These are phyloP conservation scores for Cynopterus brachyotis DNA, from an alignment of 2,113 vertebrate genomes.

Conservation along the genomic window DNA sequence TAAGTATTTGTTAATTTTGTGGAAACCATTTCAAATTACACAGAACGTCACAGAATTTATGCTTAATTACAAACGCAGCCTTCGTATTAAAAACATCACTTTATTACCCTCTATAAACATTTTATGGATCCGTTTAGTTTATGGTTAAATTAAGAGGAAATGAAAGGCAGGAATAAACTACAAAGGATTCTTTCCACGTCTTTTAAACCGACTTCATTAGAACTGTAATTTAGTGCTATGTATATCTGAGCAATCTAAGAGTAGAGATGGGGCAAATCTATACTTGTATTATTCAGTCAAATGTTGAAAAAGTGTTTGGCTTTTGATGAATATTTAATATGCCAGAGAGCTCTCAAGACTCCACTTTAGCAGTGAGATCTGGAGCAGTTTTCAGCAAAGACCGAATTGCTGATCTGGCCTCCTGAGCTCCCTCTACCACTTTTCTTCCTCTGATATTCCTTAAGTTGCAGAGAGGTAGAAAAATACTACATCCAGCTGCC, in stretches of 20 bases:
- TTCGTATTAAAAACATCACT: slow-evolving; percentile 77
- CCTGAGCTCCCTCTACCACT: not conserved
- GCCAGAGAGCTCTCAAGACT: slow-evolving; percentile 18
- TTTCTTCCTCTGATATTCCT: slow-evolving; percentile 25
- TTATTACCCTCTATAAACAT: slow-evolving; percentile 78
- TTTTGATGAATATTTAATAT: slow-evolving; percentile 75
- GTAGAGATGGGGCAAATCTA: slow-evolving; percentile 41
- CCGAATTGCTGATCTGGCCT: slow-evolving; percentile 20
- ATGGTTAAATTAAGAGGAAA: slow-evolving; percentile 79
- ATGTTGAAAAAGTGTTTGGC: slow-evolving; percentile 60
- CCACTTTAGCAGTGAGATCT: slow-evolving; percentile 20
- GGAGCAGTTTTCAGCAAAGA: slow-evolving; percentile 24
- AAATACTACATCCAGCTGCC: not conserved
- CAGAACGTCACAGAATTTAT: slow-evolving; percentile 66
- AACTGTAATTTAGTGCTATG: slow-evolving; percentile 64
- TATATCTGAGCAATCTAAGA: not conserved
- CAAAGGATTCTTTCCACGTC: slow-evolving; percentile 66
- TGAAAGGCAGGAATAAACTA: slow-evolving; percentile 67
- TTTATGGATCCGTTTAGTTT: slow-evolving; percentile 79
- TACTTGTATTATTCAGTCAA: slow-evolving; percentile 64
- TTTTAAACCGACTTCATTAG: slow-evolving; percentile 70
- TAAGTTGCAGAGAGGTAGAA: not conserved
- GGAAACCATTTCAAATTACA: slow-evolving; percentile 73
- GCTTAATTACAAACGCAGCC: slow-evolving; percentile 77
- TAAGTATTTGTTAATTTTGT: slow-evolving; percentile 68